Evolutionary conservation across 1,140 invertebrate species (phyloP).

Genomic region (Plutomurus gul): DNA sequence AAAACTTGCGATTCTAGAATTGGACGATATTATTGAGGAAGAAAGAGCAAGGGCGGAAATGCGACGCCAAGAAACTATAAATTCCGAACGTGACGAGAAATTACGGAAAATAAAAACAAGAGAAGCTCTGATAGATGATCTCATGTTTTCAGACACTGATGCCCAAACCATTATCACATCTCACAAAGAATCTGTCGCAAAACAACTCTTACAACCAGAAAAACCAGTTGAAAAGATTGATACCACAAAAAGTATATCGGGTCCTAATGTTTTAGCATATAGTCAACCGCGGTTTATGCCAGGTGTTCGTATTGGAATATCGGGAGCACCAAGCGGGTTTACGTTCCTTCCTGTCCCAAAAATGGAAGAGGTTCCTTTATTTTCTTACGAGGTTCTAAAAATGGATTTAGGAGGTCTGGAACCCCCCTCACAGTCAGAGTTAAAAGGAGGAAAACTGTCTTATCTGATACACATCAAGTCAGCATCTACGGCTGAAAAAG

Average conservation of each 20-base stretch:
- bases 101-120: slow-evolving; percentile 81
- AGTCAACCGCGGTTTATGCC: slow-evolving; percentile 30
- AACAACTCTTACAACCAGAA: slow-evolving; percentile 65
- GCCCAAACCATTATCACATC: slow-evolving; percentile 84
- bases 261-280: background rate
- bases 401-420: slow-evolving; percentile 71
- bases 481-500: slow-evolving; percentile 74
- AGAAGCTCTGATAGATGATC: slow-evolving; percentile 88
- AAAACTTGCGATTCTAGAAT: slow-evolving; percentile 65
- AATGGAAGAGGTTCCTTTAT: slow-evolving; percentile 74
- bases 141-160: slow-evolving; percentile 88
- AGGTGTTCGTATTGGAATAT: slow-evolving; percentile 23
- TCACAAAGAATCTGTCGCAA: slow-evolving; percentile 72
- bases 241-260: slow-evolving; percentile 39
- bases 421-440: slow-evolving; percentile 68
- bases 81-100: slow-evolving; percentile 75
- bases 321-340: background rate
- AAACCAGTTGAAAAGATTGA: slow-evolving; percentile 51
- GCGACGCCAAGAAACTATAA: slow-evolving; percentile 65
- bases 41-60: slow-evolving; percentile 76
- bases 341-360: slow-evolving; percentile 70
- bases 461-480: slow-evolving; percentile 77
- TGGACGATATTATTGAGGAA: slow-evolving; percentile 85
- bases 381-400: slow-evolving; percentile 65
- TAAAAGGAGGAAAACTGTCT: slow-evolving; percentile 65